These are phyloP conservation scores for Planococcus citri DNA, from an alignment of 1,140 invertebrate genomes.

Conservation along the genomic window DNA sequence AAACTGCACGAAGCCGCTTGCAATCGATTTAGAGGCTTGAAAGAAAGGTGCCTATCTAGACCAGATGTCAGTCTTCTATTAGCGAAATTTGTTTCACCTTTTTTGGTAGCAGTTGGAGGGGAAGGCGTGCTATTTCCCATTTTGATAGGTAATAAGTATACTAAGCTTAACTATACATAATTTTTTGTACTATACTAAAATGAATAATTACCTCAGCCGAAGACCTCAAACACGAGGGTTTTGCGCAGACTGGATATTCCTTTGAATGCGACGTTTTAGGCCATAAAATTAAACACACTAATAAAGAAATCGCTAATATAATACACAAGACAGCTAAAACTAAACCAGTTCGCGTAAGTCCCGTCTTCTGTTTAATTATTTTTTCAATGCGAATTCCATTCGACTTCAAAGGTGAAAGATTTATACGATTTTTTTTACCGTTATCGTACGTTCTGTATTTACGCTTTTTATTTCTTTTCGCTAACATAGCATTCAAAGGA, in stretches of 20 bases:
- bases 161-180: no score
- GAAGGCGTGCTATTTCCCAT: no score
- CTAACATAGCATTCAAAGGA: not conserved
- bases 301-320: slow-evolving; percentile 27
- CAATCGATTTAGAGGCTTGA: no score
- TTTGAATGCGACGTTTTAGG: slow-evolving; percentile 28
- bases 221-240: slow-evolving; percentile 31
- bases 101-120: no score
- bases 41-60: no score
- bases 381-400: not conserved
- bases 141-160: no score
- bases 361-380: slow-evolving; percentile 23
- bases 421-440: not conserved
- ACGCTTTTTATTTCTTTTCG: not conserved
- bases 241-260: slow-evolving; percentile 29
- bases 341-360: slow-evolving; percentile 26
- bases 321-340: slow-evolving; percentile 27
- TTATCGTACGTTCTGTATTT: slow-evolving; percentile 10
- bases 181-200: no score
- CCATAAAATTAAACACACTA: slow-evolving; percentile 33
- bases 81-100: no score
- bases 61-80: no score
- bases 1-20: no score
- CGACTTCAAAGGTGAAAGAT: not conserved
- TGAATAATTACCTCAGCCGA: slow-evolving; percentile 32